These are phyloP conservation scores for Emmelina monodactyla DNA, from an alignment of 2,888 invertebrate genomes.

Conservation along the genomic window DNA sequence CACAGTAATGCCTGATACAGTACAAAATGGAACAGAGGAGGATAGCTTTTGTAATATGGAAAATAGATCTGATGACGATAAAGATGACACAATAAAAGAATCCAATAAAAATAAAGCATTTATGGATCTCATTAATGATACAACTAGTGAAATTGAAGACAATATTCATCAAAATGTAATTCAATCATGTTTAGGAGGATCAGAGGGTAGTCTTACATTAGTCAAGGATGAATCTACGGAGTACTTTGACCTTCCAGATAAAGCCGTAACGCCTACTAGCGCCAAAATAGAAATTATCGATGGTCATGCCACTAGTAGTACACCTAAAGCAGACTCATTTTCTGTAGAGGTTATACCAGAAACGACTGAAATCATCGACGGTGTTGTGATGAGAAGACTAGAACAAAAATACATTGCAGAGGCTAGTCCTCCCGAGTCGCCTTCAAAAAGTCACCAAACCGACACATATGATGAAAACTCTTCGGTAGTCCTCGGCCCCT, in stretches of 20 bases:
- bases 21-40: slow-evolving; percentile 32
- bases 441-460: slow-evolving; percentile 50
- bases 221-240: slow-evolving; percentile 42
- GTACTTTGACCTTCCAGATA: slow-evolving; percentile 50
- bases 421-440: slow-evolving; percentile 50
- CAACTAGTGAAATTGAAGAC: slow-evolving; percentile 28
- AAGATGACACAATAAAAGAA: slow-evolving; percentile 17
- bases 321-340: slow-evolving; percentile 32
- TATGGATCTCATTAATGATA: slow-evolving; percentile 47
- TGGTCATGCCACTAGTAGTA: slow-evolving; percentile 33
- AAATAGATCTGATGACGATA: slow-evolving; percentile 22
- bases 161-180: slow-evolving; percentile 23
- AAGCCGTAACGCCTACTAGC: no score
- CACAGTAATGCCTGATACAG: slow-evolving; percentile 34
- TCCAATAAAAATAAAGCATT: slow-evolving; percentile 32
- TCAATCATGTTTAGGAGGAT: slow-evolving; percentile 22
- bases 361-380: neutral
- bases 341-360: neutral
- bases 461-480: slow-evolving; percentile 58
- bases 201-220: slow-evolving; percentile 19
- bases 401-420: slow-evolving; percentile 41
- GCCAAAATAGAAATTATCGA: no score
- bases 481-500: slow-evolving; percentile 66
- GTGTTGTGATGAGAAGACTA: slow-evolving; percentile 23
- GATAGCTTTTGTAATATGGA: neutral